A percentile compares a stretch with the other conserved stretches of the same genome.
Evolutionary conservation across 2,113 vertebrate species (phyloP).

Genomic region (Taurulus bubalis): DNA sequence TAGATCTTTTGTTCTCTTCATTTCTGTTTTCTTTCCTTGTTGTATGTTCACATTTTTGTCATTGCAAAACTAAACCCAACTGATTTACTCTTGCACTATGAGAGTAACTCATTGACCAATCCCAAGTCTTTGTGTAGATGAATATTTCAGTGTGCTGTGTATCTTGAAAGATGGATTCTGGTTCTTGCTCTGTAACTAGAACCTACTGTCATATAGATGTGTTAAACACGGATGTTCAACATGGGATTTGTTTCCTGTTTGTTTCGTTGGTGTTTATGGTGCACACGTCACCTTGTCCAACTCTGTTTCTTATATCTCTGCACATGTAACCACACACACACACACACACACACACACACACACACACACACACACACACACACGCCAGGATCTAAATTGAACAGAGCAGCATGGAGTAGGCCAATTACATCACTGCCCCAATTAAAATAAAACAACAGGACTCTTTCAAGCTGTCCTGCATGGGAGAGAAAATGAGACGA

Average conservation of each 20-base stretch:
- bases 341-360: conserved; percentile 8
- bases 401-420: conserved; percentile 79
- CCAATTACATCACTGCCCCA: conserved; percentile 82
- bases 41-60: neutral
- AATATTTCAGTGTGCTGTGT: conserved; percentile 3
- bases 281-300: conserved; percentile 10
- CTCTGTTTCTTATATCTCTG: conserved; percentile 4
- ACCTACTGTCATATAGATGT: neutral
- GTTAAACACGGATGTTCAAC: conserved; percentile 13
- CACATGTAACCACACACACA: conserved; percentile 22
- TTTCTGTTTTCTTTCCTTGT: neutral
- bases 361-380: conserved; percentile 32
- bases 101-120: neutral
- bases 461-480: conserved; percentile 82
- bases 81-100: neutral
- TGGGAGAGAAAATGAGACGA: conserved; percentile 78
- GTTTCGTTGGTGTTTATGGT: neutral
- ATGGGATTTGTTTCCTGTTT: conserved; percentile 3
- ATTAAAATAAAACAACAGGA: conserved; percentile 85
- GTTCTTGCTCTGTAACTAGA: conserved; percentile 8
- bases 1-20: neutral
- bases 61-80: neutral
- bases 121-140: neutral
- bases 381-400: conserved; percentile 74
- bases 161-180: neutral